Base-by-base conservation (phyloP, 2,888 invertebrate genomes). In the Drosophila nr. perissopoda region DNA sequence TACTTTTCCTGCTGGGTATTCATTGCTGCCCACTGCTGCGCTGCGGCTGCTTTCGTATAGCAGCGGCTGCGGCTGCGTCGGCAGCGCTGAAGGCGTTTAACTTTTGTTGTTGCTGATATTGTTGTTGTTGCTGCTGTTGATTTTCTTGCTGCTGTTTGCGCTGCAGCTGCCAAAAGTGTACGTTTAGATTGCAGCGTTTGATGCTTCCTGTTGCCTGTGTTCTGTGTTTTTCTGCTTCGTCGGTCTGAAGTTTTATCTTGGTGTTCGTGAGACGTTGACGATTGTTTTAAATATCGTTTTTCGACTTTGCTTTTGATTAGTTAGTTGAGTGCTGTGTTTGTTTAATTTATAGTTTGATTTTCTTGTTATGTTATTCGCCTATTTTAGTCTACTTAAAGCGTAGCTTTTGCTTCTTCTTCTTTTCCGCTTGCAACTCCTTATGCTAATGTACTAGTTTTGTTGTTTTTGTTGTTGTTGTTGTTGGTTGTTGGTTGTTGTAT, bases 401-500 rank as follows among this genome's bases (percentile, higher is more conserved):
- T 60, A 34, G 52, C 51, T 51, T 52, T 16, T 59, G 11, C 54
- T 34, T 60, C 8, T 33, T 53, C 21, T 27, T 53, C 10, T 38
- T 69, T 36, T 49, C 46, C 33, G 49, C n/a, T 27, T 51, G 40
- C 40, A 64, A 63, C 21, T 65, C 56, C 52, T 64, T 68, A 56
- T 38, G 65, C 48, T 81, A 80, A 70, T 81, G 72, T 56, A 59
- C 46, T 79, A 82, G 53, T 71, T 70, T 69, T 46, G 18, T 75
- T 67, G 18, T 63, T 60, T 27, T 65, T 67, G 34, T n/a, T 42
- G 42, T 46, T 46, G 40, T 70, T 40, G n/a, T 74, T 67, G 18
- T 60, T 59, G 36, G 34, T 34, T 36, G 36, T 54, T 53, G 33
- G 18, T 67, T 64, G 49, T 72, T 88, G 83, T 88, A 88, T 83